Percentiles rank a stretch among this genome's conserved stretches.
These are phyloP conservation scores for Melanostoma mellinum DNA, from an alignment of 2,888 invertebrate species.

Conservation along the genomic window DNA sequence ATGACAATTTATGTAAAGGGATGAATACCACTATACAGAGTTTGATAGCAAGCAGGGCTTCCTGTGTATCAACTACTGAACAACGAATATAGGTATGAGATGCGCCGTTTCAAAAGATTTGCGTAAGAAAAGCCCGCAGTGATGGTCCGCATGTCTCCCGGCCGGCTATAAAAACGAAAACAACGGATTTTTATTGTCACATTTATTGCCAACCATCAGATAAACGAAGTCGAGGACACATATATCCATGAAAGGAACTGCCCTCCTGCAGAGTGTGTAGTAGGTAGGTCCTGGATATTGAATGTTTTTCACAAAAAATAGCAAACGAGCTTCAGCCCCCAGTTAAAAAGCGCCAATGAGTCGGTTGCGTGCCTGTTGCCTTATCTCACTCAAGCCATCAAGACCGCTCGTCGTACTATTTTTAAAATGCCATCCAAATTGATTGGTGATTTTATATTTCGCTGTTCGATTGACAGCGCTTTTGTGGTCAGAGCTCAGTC, in stretches of 20 bases:
- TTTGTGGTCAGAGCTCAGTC: not conserved
- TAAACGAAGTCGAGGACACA: slow-evolving; percentile 30
- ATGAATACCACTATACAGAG: slow-evolving; percentile 51
- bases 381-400: slow-evolving; percentile 23
- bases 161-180: slow-evolving; percentile 58
- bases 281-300: not conserved
- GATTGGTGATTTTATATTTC: slow-evolving; percentile 25
- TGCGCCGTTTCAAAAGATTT: slow-evolving; percentile 30
- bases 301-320: slow-evolving; percentile 18
- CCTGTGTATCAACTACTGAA: too few relatives aligned
- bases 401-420: slow-evolving; percentile 2
- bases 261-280: slow-evolving; percentile 19
- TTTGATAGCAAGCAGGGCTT: slow-evolving; percentile 17
- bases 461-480: slow-evolving; percentile 31
- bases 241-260: slow-evolving; percentile 21
- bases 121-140: slow-evolving; percentile 46
- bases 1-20: slow-evolving; percentile 54
- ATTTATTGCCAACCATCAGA: slow-evolving; percentile 58
- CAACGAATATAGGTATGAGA: slow-evolving; percentile 1
- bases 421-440: slow-evolving; percentile 21
- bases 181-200: slow-evolving; percentile 67
- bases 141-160: slow-evolving; percentile 56
- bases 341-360: slow-evolving; percentile 39
- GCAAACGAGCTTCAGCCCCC: not conserved
- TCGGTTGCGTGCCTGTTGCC: slow-evolving; percentile 57